Conservation (phyloP, 2,797 vertebrate genomes). For the Saguinus oedipus region DNA sequence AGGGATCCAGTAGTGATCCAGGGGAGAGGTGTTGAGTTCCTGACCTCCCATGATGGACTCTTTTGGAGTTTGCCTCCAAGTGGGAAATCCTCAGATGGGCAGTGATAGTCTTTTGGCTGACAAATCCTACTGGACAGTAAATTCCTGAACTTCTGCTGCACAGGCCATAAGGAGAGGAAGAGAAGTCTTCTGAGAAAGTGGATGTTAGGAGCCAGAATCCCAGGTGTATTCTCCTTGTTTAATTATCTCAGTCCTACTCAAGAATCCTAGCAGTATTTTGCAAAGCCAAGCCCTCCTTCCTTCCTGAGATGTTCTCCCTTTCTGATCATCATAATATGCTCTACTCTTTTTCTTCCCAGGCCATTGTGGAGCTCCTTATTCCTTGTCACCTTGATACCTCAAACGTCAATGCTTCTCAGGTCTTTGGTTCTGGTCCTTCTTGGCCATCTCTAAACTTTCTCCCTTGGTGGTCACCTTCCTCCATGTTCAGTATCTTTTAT, state of each 20-base stretch:
- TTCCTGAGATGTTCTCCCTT: neutral
- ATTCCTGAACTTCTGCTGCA: neutral
- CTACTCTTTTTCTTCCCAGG: neutral
- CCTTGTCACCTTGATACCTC: neutral
- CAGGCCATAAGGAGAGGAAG: neutral
- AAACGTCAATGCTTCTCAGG: neutral
- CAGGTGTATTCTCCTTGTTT: neutral
- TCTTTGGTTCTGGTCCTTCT: neutral
- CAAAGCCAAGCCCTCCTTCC: neutral
- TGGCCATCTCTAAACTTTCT: neutral
- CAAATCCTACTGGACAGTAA: neutral
- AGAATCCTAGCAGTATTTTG: neutral
- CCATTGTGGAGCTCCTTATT: neutral
- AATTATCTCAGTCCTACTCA: neutral
- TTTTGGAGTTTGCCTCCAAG: neutral
- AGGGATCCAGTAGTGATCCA: neutral
- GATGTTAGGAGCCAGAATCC: neutral
- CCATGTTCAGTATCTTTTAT: neutral
- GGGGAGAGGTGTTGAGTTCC: neutral
- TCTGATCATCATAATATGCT: neutral
- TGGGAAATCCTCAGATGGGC: neutral
- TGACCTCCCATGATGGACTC: neutral
- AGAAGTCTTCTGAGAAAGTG: constrained; percentile 1
- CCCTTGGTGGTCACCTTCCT: neutral
- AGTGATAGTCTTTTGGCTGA: neutral